Evolutionary conservation across 2,113 vertebrate genomes (phyloP), one percentile per base, ranked within the genome.

Genomic region (Notiomystis cincta): DNA sequence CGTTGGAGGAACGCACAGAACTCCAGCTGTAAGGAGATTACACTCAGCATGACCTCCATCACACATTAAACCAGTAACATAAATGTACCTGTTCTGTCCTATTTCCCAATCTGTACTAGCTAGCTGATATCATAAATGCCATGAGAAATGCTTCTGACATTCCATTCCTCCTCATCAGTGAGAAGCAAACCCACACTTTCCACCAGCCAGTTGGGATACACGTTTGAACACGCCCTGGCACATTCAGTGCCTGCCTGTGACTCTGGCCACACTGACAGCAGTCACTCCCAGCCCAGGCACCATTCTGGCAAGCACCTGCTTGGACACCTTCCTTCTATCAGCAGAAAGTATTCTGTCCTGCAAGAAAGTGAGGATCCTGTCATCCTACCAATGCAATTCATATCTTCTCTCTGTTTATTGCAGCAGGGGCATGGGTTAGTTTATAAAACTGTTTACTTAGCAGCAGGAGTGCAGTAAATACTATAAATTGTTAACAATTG

Each of bases 371-470:
- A 50, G 60, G 44, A 70, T 70, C 38, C 30, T 56, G 38, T 61
- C 48, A 27, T 69, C 45, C 78, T 70, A 54, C 19, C 37, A 54
- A 13, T 38, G 21, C 20, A 62, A 25, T 37, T 86, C 8, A 0
- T 50, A 18, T 50, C 21, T 93, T 87, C 47, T 54, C 23, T 38
- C 48, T 72, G 18, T 78, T 94, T 47, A 20, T 79, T 79, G 66
- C 18, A 83, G 33, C 22, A 28, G 91, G 30, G 57, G 8, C 62
- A n/a, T 19, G 33, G 42, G 42, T 89, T 67, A 48, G 33, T 90
- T 77, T 93, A 54, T 79, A 62, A 65, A 90, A 22, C n/a, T 88
- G 38, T 77, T 92, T 78, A n/a, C 67, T 51, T 54, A 87, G 60
- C 67, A 89, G 51, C 47, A 60, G 86, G 80, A 95, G 21, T 58